These are phyloP conservation scores for Centropus bengalensis DNA, from an alignment of 2,113 vertebrate genomes.

Conservation along the genomic window DNA sequence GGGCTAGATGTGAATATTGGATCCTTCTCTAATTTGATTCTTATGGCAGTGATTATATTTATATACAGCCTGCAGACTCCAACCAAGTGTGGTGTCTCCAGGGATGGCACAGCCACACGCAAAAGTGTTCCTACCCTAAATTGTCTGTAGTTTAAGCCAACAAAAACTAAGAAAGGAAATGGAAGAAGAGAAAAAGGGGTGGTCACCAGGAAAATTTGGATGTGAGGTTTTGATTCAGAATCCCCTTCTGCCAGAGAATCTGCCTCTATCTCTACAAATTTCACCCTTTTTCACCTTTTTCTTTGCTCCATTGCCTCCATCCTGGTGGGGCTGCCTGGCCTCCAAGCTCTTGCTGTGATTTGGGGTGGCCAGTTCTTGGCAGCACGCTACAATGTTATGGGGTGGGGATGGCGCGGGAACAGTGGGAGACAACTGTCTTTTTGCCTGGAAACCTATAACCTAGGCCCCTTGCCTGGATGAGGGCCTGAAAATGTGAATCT, in stretches of 20 bases:
- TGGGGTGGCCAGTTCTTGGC: not conserved
- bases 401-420: not conserved
- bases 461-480: slow-evolving; percentile 58
- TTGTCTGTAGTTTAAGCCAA: slow-evolving; percentile 63
- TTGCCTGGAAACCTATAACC: not conserved
- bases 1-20: slow-evolving; percentile 54
- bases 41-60: slow-evolving; percentile 68
- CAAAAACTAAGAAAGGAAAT: slow-evolving; percentile 62
- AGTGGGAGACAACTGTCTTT: not conserved
- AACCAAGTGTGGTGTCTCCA: slow-evolving; percentile 59
- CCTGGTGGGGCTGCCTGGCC: not conserved
- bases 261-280: not conserved
- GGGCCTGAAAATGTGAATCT: slow-evolving; percentile 55
- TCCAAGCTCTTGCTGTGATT: not conserved
- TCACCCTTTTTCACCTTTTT: slow-evolving; percentile 6
- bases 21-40: slow-evolving; percentile 63
- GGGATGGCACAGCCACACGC: slow-evolving; percentile 64
- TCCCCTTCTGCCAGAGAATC: not conserved
- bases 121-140: slow-evolving; percentile 59
- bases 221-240: slow-evolving; percentile 29
- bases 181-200: slow-evolving; percentile 55
- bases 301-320: not conserved
- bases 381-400: accelerated
- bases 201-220: slow-evolving; percentile 29
- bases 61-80: slow-evolving; percentile 61